A percentile compares a stretch with the other conserved stretches of the same genome.
These are phyloP conservation scores for Hydraecia micacea DNA, from an alignment of 2,888 invertebrate species.

Conservation along the genomic window DNA sequence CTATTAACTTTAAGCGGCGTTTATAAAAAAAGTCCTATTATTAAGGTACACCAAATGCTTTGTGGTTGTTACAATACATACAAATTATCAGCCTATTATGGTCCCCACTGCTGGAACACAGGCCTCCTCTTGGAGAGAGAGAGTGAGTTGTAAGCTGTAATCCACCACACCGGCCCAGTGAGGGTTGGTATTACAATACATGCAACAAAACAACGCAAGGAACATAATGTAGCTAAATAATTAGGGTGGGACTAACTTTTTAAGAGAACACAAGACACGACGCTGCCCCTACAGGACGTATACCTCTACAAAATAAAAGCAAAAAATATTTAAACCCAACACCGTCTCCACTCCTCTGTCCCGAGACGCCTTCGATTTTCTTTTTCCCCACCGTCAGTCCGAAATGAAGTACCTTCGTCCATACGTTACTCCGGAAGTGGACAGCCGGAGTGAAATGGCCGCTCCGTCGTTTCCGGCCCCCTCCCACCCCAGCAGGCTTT, in stretches of 20 bases:
- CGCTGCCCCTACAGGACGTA: neutral
- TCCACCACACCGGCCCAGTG: too few relatives aligned
- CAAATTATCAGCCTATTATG: neutral
- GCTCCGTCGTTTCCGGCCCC: conserved; percentile 75
- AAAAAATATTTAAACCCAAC: conserved; percentile 39
- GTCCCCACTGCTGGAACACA: too few relatives aligned
- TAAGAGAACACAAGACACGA: too few relatives aligned
- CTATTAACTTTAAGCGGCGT: neutral
- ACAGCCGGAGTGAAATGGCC: conserved; percentile 83
- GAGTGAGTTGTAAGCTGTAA: too few relatives aligned
- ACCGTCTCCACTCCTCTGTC: conserved; percentile 72
- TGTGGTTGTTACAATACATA: neutral
- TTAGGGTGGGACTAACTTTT: neutral
- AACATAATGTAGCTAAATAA: neutral
- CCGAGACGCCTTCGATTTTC: conserved; percentile 82
- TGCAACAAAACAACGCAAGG: neutral
- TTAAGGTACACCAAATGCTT: neutral
- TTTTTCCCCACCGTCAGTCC: conserved; percentile 84
- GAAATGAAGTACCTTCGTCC: conserved; percentile 87
- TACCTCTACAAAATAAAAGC: neutral
- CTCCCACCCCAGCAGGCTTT: conserved; percentile 76
- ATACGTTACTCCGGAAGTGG: conserved; percentile 86
- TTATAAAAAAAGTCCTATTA: neutral
- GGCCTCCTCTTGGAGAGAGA: too few relatives aligned
- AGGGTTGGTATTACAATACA: neutral